Base-by-base conservation (phyloP, 1,140 invertebrate genomes). In the Teleopsis dalmanni region DNA sequence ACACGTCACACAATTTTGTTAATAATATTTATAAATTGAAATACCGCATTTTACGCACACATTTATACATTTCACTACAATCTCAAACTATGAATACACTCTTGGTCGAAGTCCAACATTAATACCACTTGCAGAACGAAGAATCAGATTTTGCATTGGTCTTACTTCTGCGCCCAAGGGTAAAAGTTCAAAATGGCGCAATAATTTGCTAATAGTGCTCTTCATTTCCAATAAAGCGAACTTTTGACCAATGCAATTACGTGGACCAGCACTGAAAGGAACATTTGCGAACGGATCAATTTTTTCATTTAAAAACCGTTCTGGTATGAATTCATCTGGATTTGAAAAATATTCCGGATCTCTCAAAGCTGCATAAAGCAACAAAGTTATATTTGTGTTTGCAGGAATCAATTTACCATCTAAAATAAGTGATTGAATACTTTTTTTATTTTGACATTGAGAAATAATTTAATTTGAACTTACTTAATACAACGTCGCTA, bases 151-250 rank as follows among this genome's bases (percentile, higher is more conserved):
- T 36, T 57, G 55, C 36, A 52, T 40, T 4, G 48, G 56, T 6
- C 53, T 35, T 1, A 62, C 50, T 2, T 57, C 46, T 1, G 55
- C 53, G 19, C 61, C 59, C n/a, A 64, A 23, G 0, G 62, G 59
- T 13, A 64, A 31, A 16, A 72, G 25, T 47, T 71, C 64, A 40
- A 45, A 72, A 21, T 66, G 54, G n/a, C 70, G 55, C 6, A 74
- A 48, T 4, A 73, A 23, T 50, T 70, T 68, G 23, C 67, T 67
- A 10, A 74, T 53, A 4, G 65, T 57, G 25, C 60, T 74, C 68
- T 90, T 90, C 60, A 84, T 72, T 71, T 91, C 86, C 57, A 87
- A 64, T 64, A 85, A 70, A 1, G 87, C 88, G 69, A 88, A 91
- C 61, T 81, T 85, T 67, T 88, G 84, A 50, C 84, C 84, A 76